Evolutionary conservation across 2,113 vertebrate species (phyloP).

Genomic region (Muntiacus reevesi): DNA sequence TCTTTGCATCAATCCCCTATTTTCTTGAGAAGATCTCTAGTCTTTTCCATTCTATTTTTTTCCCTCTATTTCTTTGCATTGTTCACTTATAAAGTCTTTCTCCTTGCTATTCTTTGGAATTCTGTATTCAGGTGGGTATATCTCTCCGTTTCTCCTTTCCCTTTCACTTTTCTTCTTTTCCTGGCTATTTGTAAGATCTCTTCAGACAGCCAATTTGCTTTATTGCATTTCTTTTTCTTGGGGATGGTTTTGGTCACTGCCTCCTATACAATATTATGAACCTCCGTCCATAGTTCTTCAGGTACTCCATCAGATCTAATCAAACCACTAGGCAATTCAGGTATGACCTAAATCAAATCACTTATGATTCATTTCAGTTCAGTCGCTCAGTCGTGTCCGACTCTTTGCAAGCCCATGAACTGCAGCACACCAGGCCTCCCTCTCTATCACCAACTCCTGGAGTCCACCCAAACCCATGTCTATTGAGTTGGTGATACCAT

Average conservation of each 20-base stretch:
- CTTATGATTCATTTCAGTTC: background rate
- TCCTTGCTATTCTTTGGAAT: background rate
- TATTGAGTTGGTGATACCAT: background rate
- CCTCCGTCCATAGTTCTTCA: background rate
- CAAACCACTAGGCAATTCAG: background rate
- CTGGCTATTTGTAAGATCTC: background rate
- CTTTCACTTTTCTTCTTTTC: background rate
- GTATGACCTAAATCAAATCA: background rate
- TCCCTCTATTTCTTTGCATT: background rate
- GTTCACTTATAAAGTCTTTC: background rate
- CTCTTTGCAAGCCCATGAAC: background rate
- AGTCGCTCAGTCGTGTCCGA: accelerated
- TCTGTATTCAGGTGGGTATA: background rate
- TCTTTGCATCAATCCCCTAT: background rate
- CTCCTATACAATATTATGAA: background rate
- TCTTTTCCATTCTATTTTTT: background rate
- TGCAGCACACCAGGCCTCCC: background rate
- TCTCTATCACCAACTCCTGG: background rate
- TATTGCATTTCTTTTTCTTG: background rate
- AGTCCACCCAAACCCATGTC: background rate
- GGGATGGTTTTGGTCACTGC: background rate
- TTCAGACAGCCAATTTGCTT: background rate
- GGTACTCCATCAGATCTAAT: background rate
- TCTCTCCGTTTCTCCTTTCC: background rate
- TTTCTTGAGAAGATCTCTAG: background rate